phyloP scores from a whole-genome alignment of 1,140 invertebrate species.

The Leptinotarsa undecemlineata region DNA sequence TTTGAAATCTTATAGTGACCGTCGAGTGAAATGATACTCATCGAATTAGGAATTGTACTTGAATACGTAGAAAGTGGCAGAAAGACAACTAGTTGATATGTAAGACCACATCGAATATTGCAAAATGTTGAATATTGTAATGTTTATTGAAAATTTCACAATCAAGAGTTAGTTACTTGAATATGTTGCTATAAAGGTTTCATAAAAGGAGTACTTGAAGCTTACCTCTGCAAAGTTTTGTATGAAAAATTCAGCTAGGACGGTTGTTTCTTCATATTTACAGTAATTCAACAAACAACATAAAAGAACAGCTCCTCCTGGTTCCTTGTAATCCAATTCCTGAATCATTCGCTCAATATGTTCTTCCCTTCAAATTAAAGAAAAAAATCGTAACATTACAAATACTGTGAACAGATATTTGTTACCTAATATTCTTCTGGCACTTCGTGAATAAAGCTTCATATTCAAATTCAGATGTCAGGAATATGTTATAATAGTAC shows the following conservation, averaged over 20 bases:
- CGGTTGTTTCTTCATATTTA: slow-evolving; percentile 32
- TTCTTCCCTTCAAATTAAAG: neutral
- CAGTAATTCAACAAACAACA: slow-evolving; percentile 32
- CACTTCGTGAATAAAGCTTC: slow-evolving; percentile 31
- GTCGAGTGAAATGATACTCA: no score
- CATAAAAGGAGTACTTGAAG: no score
- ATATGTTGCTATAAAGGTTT: no score
- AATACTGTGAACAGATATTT: neutral
- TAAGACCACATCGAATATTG: no score
- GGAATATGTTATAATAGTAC: slow-evolving; percentile 33
- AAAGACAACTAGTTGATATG: no score
- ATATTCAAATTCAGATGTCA: slow-evolving; percentile 38
- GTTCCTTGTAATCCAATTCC: slow-evolving; percentile 32
- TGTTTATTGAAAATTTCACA: no score
- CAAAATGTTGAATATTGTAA: no score
- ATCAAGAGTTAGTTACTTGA: no score
- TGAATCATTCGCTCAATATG: slow-evolving; percentile 31
- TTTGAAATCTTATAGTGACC: no score
- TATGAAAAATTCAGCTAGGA: slow-evolving; percentile 32
- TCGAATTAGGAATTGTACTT: no score
- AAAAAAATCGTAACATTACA: neutral
- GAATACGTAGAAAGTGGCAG: no score
- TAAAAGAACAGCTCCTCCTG: slow-evolving; percentile 31
- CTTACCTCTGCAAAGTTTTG: slow-evolving; percentile 31
- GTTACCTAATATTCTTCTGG: slow-evolving; percentile 33